These are phyloP conservation scores for Baronia brevicornis DNA, from an alignment of 2,888 invertebrate species.

Conservation along the genomic window DNA sequence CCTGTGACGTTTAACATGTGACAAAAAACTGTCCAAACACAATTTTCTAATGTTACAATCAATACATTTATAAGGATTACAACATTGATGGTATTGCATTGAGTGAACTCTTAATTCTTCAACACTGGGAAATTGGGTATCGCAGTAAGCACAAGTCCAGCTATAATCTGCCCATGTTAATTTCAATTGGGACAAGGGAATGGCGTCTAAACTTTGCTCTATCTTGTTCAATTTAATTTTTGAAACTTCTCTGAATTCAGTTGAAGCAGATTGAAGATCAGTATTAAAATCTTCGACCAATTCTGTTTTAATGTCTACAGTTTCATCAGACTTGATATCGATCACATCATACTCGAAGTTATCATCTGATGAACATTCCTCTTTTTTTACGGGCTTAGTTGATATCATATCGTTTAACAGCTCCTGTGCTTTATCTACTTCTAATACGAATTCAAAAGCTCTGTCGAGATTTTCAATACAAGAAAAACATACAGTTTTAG, in stretches of 20 bases:
- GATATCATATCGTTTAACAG: conserved; percentile 30
- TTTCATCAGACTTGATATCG: conserved; percentile 5
- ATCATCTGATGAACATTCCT: conserved; percentile 22
- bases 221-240: conserved; percentile 14
- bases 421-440: conserved; percentile 41
- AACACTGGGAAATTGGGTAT: conserved; percentile 36
- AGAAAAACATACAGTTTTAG: conserved; percentile 42
- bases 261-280: neutral
- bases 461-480: conserved; percentile 39
- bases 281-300: conserved; percentile 1
- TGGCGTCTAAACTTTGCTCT: conserved; percentile 21
- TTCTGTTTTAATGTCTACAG: conserved; percentile 23
- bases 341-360: neutral
- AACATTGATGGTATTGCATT: conserved; percentile 73
- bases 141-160: conserved; percentile 52
- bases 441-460: conserved; percentile 39
- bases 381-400: conserved; percentile 30
- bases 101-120: conserved; percentile 74
- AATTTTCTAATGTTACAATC: conserved; percentile 68
- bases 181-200: conserved; percentile 38
- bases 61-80: conserved; percentile 78
- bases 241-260: conserved; percentile 12
- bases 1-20: conserved; percentile 77
- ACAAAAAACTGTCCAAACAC: conserved; percentile 37
- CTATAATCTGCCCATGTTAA: conserved; percentile 46